Evolutionary conservation across 2,888 invertebrate species (phyloP).

Genomic region (Isoperla grammatica): DNA sequence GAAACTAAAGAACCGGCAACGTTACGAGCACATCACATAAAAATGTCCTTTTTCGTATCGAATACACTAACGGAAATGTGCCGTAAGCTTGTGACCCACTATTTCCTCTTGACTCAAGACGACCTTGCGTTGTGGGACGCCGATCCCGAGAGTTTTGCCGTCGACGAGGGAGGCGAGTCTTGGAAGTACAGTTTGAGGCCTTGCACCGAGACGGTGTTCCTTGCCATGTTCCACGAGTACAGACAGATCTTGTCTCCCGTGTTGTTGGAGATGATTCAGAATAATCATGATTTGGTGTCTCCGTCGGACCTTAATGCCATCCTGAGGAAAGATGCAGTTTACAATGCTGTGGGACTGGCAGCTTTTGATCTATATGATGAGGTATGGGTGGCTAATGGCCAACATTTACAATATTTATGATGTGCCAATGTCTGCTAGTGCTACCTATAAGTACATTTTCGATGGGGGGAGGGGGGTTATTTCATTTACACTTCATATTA

Average conservation of each 20-base stretch:
- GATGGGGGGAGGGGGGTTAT: no score
- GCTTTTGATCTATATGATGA: slow-evolving; percentile 89
- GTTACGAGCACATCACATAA: slow-evolving; percentile 62
- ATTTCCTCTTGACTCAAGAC: slow-evolving; percentile 76
- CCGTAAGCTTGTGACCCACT: slow-evolving; percentile 76
- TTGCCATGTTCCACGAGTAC: slow-evolving; percentile 77
- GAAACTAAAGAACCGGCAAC: slow-evolving; percentile 44
- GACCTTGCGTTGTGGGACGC: slow-evolving; percentile 85
- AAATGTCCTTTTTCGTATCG: slow-evolving; percentile 68
- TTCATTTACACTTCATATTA: no score
- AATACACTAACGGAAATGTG: slow-evolving; percentile 76
- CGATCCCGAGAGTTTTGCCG: slow-evolving; percentile 81
- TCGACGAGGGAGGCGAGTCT: slow-evolving; percentile 85
- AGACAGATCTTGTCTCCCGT: slow-evolving; percentile 65
- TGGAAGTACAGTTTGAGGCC: slow-evolving; percentile 92
- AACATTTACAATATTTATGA: background rate
- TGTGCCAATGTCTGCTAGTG: no score
- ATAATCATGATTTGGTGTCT: slow-evolving; percentile 58
- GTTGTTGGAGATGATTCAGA: slow-evolving; percentile 62
- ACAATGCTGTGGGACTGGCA: slow-evolving; percentile 84
- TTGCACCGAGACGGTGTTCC: slow-evolving; percentile 81
- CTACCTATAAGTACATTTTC: no score
- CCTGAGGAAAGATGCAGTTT: slow-evolving; percentile 86
- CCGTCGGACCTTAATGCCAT: slow-evolving; percentile 72
- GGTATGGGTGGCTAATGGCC: slow-evolving; percentile 44